A percentile compares a stretch with the other conserved stretches of the same genome.
Evolutionary conservation across 2,888 invertebrate genomes (phyloP).

Genomic region (Drosophila subquinaria): DNA sequence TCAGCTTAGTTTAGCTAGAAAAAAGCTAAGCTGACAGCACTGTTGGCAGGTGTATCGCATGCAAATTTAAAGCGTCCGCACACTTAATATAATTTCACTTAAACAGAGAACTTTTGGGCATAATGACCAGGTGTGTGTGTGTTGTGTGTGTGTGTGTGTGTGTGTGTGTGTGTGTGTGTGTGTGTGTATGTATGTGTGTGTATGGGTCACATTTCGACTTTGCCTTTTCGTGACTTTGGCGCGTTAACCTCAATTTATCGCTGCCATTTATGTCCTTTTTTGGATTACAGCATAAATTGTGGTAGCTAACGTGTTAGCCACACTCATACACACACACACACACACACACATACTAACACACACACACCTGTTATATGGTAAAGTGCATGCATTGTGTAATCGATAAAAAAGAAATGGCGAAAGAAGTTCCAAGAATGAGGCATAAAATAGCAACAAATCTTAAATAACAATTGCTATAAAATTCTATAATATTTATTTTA

Average conservation of each 20-base stretch:
- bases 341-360: conserved; percentile 17
- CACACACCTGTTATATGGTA: conserved; percentile 71
- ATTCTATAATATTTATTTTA: neutral
- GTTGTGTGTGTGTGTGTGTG: neutral
- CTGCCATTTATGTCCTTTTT: conserved; percentile 80
- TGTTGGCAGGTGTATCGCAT: conserved; percentile 55
- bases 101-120: conserved; percentile 52
- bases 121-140: conserved; percentile 13
- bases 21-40: conserved; percentile 16
- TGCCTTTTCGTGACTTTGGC: conserved; percentile 77
- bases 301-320: conserved; percentile 73
- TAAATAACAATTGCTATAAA: conserved; percentile 53
- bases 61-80: conserved; percentile 76
- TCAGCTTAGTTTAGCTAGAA: neutral
- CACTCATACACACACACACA: conserved; percentile 25
- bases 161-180: neutral
- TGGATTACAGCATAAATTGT: conserved; percentile 80
- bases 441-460: conserved; percentile 34
- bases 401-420: conserved; percentile 61
- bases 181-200: conserved; percentile 17
- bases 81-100: conserved; percentile 82
- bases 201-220: conserved; percentile 54
- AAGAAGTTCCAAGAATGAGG: conserved; percentile 20
- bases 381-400: conserved; percentile 80
- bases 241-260: conserved; percentile 82